These are phyloP conservation scores for Camelus dromedarius DNA, from an alignment of 2,113 vertebrate species.

Conservation along the genomic window DNA sequence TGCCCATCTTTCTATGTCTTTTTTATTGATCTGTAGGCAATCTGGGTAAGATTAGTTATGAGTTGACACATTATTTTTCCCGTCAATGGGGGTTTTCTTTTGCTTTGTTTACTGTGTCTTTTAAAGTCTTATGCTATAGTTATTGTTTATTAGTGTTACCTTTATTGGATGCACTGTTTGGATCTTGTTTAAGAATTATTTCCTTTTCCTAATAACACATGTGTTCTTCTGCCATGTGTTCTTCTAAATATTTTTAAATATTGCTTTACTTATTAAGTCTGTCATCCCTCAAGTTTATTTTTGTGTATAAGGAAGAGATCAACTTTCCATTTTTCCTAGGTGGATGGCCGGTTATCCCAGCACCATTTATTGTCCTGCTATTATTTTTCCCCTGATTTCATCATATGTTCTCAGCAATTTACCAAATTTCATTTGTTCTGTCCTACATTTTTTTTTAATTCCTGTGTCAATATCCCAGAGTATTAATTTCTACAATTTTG, in stretches of 20 bases:
- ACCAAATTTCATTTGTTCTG: not conserved
- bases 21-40: not conserved
- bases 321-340: fast-evolving
- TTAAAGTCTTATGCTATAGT: not conserved
- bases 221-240: not conserved
- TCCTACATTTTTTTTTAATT: not conserved
- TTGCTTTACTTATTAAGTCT: not conserved
- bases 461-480: not conserved
- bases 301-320: not conserved
- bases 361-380: fast-evolving
- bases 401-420: not conserved
- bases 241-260: not conserved
- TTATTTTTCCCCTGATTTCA: not conserved
- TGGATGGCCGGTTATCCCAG: too few relatives aligned
- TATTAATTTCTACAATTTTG: not conserved
- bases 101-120: not conserved
- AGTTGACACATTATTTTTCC: not conserved
- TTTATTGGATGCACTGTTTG: not conserved
- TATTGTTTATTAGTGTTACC: not conserved
- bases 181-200: not conserved
- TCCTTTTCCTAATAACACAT: not conserved
- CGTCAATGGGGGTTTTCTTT: fast-evolving
- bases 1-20: not conserved
- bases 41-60: not conserved
- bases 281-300: not conserved